Evolutionary conservation across 2,797 vertebrate genomes (phyloP).

Genomic region (Sarcophilus harrisii): DNA sequence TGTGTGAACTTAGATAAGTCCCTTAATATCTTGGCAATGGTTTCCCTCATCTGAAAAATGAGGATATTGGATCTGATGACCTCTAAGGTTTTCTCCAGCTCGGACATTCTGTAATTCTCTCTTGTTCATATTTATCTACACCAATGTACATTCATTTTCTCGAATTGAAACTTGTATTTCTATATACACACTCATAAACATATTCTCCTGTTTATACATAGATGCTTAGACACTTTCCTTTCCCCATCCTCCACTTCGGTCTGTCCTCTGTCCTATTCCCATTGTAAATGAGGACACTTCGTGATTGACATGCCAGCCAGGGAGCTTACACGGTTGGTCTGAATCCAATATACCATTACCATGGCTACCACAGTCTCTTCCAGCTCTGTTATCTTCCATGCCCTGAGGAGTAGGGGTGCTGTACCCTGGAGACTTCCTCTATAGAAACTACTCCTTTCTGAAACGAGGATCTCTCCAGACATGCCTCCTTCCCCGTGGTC

Average conservation of each 20-base stretch:
- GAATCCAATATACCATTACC: conserved; percentile 72
- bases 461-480: conserved; percentile 48
- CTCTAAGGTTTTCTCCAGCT: neutral
- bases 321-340: conserved; percentile 50
- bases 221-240: neutral
- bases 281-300: conserved; percentile 32
- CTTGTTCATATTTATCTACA: conserved; percentile 9
- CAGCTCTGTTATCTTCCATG: conserved; percentile 57
- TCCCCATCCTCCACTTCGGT: neutral
- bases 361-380: conserved; percentile 64
- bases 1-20: neutral
- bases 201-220: conserved; percentile 32
- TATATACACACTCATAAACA: neutral
- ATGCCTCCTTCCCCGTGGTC: conserved; percentile 8
- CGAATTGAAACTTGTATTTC: neutral
- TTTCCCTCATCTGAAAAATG: neutral
- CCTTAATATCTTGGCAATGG: neutral
- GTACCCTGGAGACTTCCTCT: conserved; percentile 68
- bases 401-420: conserved; percentile 47
- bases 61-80: neutral
- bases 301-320: conserved; percentile 66
- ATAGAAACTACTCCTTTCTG: conserved; percentile 66
- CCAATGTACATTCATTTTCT: neutral
- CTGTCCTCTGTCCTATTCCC: neutral
- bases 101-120: neutral